phyloP scores from a whole-genome alignment of 2,113 vertebrate species.

The Macroglossus sobrinus region DNA sequence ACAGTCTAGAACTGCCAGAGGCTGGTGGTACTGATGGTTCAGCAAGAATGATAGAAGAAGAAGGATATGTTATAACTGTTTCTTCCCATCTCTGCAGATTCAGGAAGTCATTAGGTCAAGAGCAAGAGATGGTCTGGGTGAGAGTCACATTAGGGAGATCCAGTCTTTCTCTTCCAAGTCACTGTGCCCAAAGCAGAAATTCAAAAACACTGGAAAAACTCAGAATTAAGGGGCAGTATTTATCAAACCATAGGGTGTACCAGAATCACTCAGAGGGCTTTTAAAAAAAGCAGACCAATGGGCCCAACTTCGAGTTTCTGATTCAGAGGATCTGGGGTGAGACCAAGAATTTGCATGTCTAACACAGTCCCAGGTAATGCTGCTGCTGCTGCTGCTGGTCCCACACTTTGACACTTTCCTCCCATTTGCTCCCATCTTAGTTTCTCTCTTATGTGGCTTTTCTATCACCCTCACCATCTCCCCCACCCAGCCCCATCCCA shows the following conservation, averaged over 20 bases:
- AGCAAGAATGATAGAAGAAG: rapidly evolving
- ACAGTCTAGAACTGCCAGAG: neutral
- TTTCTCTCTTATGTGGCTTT: neutral
- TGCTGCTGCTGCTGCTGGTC: neutral
- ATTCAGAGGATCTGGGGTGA: neutral
- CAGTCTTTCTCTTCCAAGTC: neutral
- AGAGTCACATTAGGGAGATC: neutral
- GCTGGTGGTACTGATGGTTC: neutral
- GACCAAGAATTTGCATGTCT: neutral
- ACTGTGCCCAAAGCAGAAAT: neutral
- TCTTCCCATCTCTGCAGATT: neutral
- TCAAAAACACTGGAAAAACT: neutral
- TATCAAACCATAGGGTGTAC: neutral
- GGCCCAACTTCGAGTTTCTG: neutral
- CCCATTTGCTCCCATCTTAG: neutral
- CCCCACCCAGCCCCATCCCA: too few species aligned
- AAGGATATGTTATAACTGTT: neutral
- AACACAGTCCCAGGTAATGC: too few species aligned
- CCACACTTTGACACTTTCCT: rapidly evolving
- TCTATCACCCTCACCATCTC: neutral
- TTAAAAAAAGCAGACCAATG: neutral
- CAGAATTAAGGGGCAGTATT: too few species aligned
- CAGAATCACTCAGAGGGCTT: neutral
- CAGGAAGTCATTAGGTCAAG: neutral
- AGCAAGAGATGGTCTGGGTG: neutral